A percentile compares a stretch with the other conserved stretches of the same genome.
Conservation (phyloP, 2,888 invertebrate species). For the Tortrix viridana region DNA sequence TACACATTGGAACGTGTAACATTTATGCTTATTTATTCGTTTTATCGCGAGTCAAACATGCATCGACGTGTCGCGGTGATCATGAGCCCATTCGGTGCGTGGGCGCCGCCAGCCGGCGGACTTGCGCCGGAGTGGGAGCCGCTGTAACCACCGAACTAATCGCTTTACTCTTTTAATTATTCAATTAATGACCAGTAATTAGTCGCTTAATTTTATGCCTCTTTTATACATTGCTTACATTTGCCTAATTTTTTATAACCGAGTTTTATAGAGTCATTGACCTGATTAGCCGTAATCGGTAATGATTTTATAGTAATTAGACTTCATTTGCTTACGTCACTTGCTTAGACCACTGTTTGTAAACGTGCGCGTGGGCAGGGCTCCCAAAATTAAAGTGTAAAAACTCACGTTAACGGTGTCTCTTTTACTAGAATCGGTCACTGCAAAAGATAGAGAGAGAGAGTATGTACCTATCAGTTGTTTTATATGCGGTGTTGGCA, state of each 20-base stretch:
- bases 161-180: slow-evolving; percentile 16
- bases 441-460: too few relatives aligned
- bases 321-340: slow-evolving; percentile 21
- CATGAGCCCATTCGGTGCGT: background rate
- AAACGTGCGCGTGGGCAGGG: slow-evolving; percentile 9
- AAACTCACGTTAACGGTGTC: too few relatives aligned
- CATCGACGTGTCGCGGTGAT: slow-evolving; percentile 1
- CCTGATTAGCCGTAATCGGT: slow-evolving; percentile 24
- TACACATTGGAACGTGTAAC: background rate
- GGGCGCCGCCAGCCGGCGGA: background rate
- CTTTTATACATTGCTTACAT: slow-evolving; percentile 28
- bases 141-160: slow-evolving; percentile 1
- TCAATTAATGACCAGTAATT: slow-evolving; percentile 34
- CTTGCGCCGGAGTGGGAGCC: background rate
- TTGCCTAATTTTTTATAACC: slow-evolving; percentile 21
- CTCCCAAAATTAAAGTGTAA: background rate
- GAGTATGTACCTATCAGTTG: too few relatives aligned
- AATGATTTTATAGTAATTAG: slow-evolving; percentile 21
- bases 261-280: slow-evolving; percentile 30
- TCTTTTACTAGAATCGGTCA: too few relatives aligned
- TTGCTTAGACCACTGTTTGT: background rate
- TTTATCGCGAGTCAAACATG: slow-evolving; percentile 6
- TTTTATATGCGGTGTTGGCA: too few relatives aligned
- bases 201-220: slow-evolving; percentile 30
- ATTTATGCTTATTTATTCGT: background rate